These are phyloP conservation scores for Pogonomyrmex barbatus DNA, from an alignment of 1,140 invertebrate species.

Conservation along the genomic window DNA sequence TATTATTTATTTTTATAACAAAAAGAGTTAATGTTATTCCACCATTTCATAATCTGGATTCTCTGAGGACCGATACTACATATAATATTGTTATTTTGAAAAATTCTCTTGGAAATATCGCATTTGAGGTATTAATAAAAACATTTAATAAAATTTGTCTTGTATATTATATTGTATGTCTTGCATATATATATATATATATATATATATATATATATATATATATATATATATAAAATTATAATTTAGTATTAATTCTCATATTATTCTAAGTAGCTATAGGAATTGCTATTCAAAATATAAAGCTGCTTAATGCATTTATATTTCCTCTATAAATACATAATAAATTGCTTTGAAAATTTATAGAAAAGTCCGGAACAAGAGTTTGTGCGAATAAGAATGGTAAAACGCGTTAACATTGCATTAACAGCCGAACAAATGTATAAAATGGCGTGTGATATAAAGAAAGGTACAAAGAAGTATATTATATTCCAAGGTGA, in stretches of 20 bases:
- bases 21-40: background rate
- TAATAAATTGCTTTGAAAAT: background rate
- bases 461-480: background rate
- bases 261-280: background rate
- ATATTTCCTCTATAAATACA: no score
- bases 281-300: no score
- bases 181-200: no score
- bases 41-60: slow-evolving; percentile 26
- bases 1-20: slow-evolving; percentile 63
- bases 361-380: background rate
- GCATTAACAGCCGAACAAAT: slow-evolving; percentile 23
- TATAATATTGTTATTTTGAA: slow-evolving; percentile 55
- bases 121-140: slow-evolving; percentile 29
- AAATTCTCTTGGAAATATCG: background rate
- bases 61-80: slow-evolving; percentile 4
- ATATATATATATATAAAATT: background rate
- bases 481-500: slow-evolving; percentile 33
- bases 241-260: slow-evolving; percentile 6
- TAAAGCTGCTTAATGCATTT: no score
- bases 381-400: background rate
- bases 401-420: background rate
- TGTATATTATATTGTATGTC: background rate
- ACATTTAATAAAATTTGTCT: background rate
- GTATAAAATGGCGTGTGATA: slow-evolving; percentile 51
- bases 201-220: no score